These are phyloP conservation scores for Ophion obscuratus DNA, from an alignment of 2,888 invertebrate species.

Conservation along the genomic window DNA sequence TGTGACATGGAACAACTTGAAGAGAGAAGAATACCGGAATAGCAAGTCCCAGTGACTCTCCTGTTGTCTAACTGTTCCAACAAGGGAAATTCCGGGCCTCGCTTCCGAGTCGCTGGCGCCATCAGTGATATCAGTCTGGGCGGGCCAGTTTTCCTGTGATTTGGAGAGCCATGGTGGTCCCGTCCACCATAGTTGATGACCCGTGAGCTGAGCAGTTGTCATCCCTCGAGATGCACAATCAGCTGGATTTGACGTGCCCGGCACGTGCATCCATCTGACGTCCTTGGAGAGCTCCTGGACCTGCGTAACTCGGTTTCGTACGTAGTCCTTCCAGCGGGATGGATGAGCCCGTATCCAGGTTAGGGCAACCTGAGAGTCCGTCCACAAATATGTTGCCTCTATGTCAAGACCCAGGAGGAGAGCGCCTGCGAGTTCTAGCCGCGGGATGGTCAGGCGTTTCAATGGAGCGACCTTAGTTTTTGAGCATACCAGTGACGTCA, in stretches of 20 bases:
- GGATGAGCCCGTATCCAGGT: conserved; percentile 65
- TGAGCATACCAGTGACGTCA: conserved; percentile 47
- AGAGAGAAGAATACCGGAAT: background rate
- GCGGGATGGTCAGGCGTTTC: conserved; percentile 67
- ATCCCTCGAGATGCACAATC: conserved; percentile 40
- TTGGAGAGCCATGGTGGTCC: conserved; percentile 38
- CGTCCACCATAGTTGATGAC: conserved; percentile 30
- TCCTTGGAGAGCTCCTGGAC: conserved; percentile 58
- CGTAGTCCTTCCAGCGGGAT: conserved; percentile 63
- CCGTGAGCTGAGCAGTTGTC: background rate
- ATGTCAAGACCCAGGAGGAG: conserved; percentile 39
- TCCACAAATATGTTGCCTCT: conserved; percentile 50
- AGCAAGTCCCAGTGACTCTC: conserved; percentile 7
- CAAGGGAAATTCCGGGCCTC: background rate
- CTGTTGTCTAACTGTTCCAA: background rate
- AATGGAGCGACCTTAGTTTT: conserved; percentile 65
- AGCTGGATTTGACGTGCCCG: conserved; percentile 61
- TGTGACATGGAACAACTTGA: conserved; percentile 15
- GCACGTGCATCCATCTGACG: conserved; percentile 45
- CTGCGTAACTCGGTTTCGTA: conserved; percentile 70
- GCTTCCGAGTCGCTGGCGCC: background rate
- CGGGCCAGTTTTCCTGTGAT: conserved; percentile 6
- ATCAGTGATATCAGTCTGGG: background rate
- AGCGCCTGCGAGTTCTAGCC: conserved; percentile 71
- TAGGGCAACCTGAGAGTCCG: conserved; percentile 56